Evolutionary conservation across 2,113 vertebrate genomes (phyloP).

Genomic region (Empidonax alnorum): DNA sequence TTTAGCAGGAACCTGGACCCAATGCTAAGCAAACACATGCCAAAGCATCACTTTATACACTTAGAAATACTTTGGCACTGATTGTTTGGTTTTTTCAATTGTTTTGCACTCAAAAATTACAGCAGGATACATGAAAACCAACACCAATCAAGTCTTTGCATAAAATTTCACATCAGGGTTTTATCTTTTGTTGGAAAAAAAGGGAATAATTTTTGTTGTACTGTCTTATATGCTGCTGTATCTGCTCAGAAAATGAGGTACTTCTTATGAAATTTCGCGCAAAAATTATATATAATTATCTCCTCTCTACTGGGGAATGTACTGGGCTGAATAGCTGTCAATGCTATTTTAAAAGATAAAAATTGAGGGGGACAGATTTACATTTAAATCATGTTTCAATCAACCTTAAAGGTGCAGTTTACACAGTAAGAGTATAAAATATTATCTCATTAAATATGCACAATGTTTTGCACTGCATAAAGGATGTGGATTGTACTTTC

Average conservation of each 20-base stretch:
- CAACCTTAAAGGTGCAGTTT: constrained; percentile 64
- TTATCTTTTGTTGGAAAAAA: not conserved
- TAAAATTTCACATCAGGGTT: not conserved
- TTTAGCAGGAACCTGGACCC: not conserved
- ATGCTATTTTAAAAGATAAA: constrained; percentile 37
- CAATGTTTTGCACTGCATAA: constrained; percentile 63
- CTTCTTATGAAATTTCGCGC: constrained; percentile 19
- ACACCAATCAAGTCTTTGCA: not conserved
- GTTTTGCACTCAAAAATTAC: not conserved
- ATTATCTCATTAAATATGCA: constrained; percentile 68
- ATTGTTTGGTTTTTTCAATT: not conserved
- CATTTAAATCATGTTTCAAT: constrained; percentile 58
- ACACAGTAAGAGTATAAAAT: constrained; percentile 56
- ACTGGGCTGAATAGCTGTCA: constrained; percentile 11
- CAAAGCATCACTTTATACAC: not conserved
- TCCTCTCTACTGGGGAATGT: not conserved
- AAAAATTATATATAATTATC: constrained; percentile 40
- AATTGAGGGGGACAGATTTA: not conserved
- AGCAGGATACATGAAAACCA: not conserved
- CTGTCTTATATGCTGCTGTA: not conserved
- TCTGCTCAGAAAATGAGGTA: not conserved
- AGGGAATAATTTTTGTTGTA: not conserved
- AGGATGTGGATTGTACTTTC: constrained; percentile 69
- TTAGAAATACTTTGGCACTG: not conserved
- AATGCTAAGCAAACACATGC: not conserved